Conservation (phyloP, 2,888 invertebrate genomes). For the Euzophera pinguis region DNA sequence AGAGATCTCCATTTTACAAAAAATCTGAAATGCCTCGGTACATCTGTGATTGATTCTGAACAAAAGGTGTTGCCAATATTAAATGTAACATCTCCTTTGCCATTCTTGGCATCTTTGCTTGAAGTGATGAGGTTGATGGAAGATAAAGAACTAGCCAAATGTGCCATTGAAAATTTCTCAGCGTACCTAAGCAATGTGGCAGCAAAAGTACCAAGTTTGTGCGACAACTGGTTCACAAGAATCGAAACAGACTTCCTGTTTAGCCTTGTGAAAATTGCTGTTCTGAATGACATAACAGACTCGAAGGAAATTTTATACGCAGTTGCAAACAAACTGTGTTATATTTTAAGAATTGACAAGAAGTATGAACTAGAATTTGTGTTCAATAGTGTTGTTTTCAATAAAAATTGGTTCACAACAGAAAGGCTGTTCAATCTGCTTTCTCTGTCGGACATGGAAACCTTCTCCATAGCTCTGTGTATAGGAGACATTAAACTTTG, state of each 20-base stretch:
- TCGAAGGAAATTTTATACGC: conserved; percentile 72
- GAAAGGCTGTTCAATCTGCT: conserved; percentile 78
- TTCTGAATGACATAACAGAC: conserved; percentile 52
- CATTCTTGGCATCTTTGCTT: conserved; percentile 60
- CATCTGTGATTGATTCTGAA: conserved; percentile 47
- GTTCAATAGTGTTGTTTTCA: conserved; percentile 81
- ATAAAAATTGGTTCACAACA: conserved; percentile 79
- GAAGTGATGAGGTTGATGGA: conserved; percentile 49
- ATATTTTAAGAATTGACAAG: conserved; percentile 80
- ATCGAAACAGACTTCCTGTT: conserved; percentile 80
- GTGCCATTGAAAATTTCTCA: conserved; percentile 54
- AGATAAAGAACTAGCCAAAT: conserved; percentile 49
- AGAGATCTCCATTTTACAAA: conserved; percentile 49
- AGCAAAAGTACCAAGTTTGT: conserved; percentile 54
- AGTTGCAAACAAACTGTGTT: conserved; percentile 81
- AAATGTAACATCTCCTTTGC: conserved; percentile 55
- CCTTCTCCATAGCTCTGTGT: conserved; percentile 55
- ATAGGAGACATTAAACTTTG: conserved; percentile 63
- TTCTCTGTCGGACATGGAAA: conserved; percentile 64
- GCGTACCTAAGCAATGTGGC: conserved; percentile 66
- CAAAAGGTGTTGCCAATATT: conserved; percentile 63
- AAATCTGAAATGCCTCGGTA: conserved; percentile 56
- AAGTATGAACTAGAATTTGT: conserved; percentile 77
- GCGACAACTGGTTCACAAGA: conserved; percentile 82
- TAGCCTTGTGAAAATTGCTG: conserved; percentile 67